Percentiles rank a stretch among this genome's conserved stretches.
phyloP scores from a whole-genome alignment of 2,113 vertebrate species.

The Cynoglossus semilaevis region DNA sequence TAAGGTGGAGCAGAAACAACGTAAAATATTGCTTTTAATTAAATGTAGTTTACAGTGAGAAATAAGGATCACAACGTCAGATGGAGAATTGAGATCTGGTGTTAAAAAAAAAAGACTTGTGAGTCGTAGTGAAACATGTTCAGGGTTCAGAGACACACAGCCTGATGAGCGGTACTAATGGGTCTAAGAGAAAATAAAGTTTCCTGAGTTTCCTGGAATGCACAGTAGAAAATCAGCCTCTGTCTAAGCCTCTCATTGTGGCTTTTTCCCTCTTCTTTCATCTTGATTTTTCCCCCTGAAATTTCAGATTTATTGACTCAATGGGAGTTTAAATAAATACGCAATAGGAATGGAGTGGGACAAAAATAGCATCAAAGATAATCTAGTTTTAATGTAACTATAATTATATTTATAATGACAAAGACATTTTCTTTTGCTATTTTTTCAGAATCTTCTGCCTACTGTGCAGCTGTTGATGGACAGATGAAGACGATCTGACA shows the following conservation, averaged over 20 bases:
- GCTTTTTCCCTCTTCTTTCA: background rate
- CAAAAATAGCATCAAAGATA: background rate
- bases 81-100: background rate
- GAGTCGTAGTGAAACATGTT: too few species aligned
- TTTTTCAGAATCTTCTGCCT: too few species aligned
- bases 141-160: too few species aligned
- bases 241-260: background rate
- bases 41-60: background rate
- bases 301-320: background rate
- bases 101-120: too few species aligned
- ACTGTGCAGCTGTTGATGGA: too few species aligned
- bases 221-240: constrained; percentile 2
- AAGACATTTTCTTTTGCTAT: too few species aligned
- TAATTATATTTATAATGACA: too few species aligned
- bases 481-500: too few species aligned
- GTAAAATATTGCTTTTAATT: constrained; percentile 1
- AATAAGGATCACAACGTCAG: background rate
- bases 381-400: too few species aligned
- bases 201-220: constrained; percentile 2
- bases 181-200: constrained; percentile 18
- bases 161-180: constrained; percentile 1
- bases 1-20: background rate
- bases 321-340: background rate
- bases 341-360: constrained; percentile 1
- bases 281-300: background rate